These are phyloP conservation scores for Meloidogyne chitwoodi DNA, from an alignment of 1,140 invertebrate species.

Conservation along the genomic window DNA sequence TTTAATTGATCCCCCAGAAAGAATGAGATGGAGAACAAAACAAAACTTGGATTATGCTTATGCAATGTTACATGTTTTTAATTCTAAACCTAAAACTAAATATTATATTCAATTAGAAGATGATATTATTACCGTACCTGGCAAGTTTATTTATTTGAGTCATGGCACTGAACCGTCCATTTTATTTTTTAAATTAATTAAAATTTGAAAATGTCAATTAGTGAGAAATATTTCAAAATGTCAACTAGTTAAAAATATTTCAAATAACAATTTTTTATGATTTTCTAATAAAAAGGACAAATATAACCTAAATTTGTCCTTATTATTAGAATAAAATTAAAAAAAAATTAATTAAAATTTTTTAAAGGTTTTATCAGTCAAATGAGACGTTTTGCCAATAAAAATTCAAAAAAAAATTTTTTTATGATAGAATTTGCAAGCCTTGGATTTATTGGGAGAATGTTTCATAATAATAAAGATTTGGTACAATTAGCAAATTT, in stretches of 20 bases:
- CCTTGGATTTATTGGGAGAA: constrained; percentile 22
- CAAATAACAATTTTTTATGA: too few relatives aligned
- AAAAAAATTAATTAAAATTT: neutral
- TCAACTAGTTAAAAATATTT: too few relatives aligned
- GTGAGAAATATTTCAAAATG: too few relatives aligned
- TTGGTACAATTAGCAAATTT: constrained; percentile 6
- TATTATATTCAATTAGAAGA: constrained; percentile 27
- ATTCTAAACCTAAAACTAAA: neutral
- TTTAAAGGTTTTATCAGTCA: constrained; percentile 17
- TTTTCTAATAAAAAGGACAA: too few relatives aligned
- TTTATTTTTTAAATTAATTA: too few relatives aligned
- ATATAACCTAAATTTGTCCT: neutral
- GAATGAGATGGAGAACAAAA: constrained; percentile 22
- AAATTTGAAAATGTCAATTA: too few relatives aligned
- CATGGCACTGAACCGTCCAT: too few relatives aligned
- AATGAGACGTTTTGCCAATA: constrained; percentile 18
- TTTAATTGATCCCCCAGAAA: constrained; percentile 4
- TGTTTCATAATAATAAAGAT: constrained; percentile 22
- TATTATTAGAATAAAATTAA: neutral
- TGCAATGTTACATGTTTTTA: constrained; percentile 13
- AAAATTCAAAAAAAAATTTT: neutral
- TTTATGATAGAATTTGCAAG: constrained; percentile 21
- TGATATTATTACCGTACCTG: constrained; percentile 20
- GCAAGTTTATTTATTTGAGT: neutral
- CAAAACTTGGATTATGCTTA: constrained; percentile 27